Percentiles rank a stretch among this genome's conserved stretches.
Conservation (phyloP, 2,888 invertebrate genomes). For the Adineta ricciae region DNA sequence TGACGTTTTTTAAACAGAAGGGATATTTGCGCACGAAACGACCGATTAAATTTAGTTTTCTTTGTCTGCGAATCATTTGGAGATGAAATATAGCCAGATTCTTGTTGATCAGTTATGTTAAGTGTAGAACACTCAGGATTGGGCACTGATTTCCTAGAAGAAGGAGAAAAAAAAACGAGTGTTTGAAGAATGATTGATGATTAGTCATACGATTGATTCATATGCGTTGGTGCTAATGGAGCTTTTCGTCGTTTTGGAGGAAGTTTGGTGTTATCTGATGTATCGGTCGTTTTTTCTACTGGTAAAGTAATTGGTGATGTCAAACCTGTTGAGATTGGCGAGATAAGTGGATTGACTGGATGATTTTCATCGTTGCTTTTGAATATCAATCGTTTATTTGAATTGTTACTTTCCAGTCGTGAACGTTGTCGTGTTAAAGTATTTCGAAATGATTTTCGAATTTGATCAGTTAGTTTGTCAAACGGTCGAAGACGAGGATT, state of each 20-base stretch:
- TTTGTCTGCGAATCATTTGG: neutral
- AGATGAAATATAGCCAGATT: neutral
- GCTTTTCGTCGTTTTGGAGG: neutral
- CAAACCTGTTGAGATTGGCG: neutral
- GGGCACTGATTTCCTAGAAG: neutral
- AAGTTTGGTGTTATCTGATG: too few relatives aligned
- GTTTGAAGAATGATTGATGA: too few relatives aligned
- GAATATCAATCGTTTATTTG: neutral
- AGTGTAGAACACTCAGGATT: neutral
- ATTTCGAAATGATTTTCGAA: slow-evolving; percentile 10
- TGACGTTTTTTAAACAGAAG: neutral
- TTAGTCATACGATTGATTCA: neutral
- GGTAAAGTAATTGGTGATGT: neutral
- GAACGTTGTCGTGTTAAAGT: neutral
- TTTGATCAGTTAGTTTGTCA: neutral
- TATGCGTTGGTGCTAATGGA: neutral
- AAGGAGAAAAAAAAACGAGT: too few relatives aligned
- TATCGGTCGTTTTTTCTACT: neutral
- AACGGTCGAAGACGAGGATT: neutral
- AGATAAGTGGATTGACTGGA: neutral
- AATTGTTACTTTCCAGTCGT: neutral
- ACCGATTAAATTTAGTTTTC: neutral
- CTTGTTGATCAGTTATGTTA: neutral
- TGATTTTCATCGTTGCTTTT: neutral
- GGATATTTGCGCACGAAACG: neutral